Conservation (phyloP, 2,113 vertebrate genomes). For the Ailuropoda melanoleuca region DNA sequence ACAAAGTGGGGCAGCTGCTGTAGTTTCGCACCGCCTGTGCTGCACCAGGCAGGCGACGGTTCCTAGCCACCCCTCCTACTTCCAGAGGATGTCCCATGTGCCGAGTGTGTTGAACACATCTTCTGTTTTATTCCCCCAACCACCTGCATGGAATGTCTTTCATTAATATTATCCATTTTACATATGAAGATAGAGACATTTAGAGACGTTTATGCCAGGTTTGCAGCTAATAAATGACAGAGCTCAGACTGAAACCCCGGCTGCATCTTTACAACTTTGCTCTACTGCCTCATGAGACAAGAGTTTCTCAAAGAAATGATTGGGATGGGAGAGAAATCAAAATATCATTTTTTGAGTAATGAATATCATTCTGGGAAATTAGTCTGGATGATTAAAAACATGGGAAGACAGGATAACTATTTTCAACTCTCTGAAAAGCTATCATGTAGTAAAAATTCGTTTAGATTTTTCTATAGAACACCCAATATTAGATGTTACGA, state of each 20-base stretch:
- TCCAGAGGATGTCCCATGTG: fast-evolving
- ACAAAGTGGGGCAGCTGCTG: not conserved
- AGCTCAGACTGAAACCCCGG: not conserved
- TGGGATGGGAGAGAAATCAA: not conserved
- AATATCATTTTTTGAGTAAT: not conserved
- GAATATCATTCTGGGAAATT: not conserved
- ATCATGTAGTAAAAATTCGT: not conserved
- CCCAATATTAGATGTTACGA: not conserved
- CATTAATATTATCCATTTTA: not conserved
- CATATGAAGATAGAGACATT: not conserved
- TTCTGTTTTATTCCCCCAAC: not conserved
- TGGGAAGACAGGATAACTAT: not conserved
- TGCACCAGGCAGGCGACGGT: not conserved
- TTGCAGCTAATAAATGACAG: not conserved
- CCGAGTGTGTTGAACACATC: not conserved
- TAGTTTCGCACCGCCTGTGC: not conserved
- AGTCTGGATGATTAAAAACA: not conserved
- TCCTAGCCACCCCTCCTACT: not conserved
- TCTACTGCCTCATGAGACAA: not conserved
- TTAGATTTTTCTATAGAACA: not conserved
- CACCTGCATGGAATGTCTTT: fast-evolving
- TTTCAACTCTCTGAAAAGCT: not conserved
- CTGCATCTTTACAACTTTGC: not conserved
- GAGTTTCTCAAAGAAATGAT: not conserved
- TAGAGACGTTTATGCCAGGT: not conserved